Percentiles rank a stretch among this genome's conserved stretches.
Conservation (phyloP, 2,113 vertebrate species). For the Seriola dumerili region DNA sequence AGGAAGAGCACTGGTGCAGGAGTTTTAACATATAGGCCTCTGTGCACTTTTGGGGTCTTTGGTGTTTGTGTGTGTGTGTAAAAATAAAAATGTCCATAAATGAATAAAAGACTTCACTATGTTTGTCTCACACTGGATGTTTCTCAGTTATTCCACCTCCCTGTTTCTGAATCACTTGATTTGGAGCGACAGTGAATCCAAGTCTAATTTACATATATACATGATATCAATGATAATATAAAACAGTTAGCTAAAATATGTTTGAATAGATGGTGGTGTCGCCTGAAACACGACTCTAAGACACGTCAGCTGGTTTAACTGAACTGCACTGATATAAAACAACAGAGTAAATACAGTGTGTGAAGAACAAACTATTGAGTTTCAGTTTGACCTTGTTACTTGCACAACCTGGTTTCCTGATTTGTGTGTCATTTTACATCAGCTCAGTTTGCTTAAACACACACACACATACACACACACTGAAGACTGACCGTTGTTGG, state of each 20-base stretch:
- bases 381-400: background rate
- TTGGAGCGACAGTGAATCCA: background rate
- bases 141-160: background rate
- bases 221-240: background rate
- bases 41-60: background rate
- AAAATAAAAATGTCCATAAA: no score
- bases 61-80: background rate
- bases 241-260: background rate
- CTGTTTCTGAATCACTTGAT: background rate
- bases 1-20: background rate
- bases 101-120: background rate
- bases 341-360: background rate
- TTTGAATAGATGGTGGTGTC: background rate
- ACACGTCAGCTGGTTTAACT: background rate
- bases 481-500: conserved; percentile 81
- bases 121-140: background rate
- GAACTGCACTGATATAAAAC: background rate
- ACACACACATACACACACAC: background rate
- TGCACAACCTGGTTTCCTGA: background rate
- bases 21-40: background rate
- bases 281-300: background rate
- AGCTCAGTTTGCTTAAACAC: conserved; percentile 8
- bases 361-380: background rate
- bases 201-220: no score
- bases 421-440: background rate